Evolutionary conservation across 2,113 vertebrate species (phyloP).

Genomic region (Labeo catla): DNA sequence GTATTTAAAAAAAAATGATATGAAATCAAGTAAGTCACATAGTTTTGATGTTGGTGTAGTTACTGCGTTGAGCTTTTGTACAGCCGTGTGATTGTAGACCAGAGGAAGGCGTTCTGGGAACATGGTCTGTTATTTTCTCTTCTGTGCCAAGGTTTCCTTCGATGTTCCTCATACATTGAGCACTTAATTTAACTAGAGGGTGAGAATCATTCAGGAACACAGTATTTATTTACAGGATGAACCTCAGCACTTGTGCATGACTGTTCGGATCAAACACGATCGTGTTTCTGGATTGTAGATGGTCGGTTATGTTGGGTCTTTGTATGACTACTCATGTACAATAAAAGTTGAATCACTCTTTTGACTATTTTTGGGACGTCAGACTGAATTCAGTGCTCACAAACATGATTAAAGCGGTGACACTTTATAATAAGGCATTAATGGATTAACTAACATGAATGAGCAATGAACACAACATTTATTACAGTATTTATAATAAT

Average conservation of each 20-base stretch:
- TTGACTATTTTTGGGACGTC: not conserved
- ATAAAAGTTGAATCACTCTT: constrained; percentile 40
- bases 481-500: no score
- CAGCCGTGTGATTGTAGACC: not conserved
- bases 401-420: not conserved
- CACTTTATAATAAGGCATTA: no score
- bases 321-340: constrained; percentile 1
- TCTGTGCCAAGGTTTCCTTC: constrained; percentile 7
- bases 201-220: not conserved
- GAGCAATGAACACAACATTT: no score
- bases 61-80: not conserved
- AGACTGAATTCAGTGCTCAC: not conserved
- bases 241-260: not conserved
- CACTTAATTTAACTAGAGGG: not conserved
- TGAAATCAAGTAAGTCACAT: not conserved
- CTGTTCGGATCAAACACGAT: not conserved
- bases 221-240: constrained; percentile 22
- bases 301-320: not conserved
- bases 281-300: not conserved
- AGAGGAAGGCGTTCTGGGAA: not conserved
- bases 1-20: no score
- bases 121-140: not conserved
- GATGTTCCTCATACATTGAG: not conserved
- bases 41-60: not conserved
- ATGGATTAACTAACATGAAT: no score